These are phyloP conservation scores for Plecotus auritus DNA, from an alignment of 2,113 vertebrate genomes.

Conservation along the genomic window DNA sequence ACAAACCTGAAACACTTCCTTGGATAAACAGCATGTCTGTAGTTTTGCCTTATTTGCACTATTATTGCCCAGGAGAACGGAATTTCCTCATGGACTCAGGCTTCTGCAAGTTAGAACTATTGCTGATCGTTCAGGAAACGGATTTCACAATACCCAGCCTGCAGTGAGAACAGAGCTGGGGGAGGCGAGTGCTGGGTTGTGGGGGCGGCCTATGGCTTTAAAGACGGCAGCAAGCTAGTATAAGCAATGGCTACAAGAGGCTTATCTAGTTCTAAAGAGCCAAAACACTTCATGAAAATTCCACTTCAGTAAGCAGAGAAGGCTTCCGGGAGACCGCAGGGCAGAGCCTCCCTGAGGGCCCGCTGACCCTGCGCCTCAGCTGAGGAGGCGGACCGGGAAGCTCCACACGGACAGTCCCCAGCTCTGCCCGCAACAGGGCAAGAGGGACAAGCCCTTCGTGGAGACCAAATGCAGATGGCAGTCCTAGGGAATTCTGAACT, in stretches of 20 bases:
- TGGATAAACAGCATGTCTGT: neutral
- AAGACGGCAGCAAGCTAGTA: neutral
- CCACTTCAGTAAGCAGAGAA: neutral
- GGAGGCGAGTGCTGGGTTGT: neutral
- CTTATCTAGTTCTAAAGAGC: neutral
- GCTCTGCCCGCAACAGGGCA: neutral
- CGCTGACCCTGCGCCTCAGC: neutral
- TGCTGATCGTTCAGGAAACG: neutral
- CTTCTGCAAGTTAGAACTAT: neutral
- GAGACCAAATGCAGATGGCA: neutral
- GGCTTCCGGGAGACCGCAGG: neutral
- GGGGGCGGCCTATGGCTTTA: no score
- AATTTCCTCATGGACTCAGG: neutral
- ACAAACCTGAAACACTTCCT: neutral
- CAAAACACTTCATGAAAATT: neutral
- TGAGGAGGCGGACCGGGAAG: fast-evolving
- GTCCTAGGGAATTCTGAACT: neutral
- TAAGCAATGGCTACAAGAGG: neutral
- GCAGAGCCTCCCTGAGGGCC: neutral
- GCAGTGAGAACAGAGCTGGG: neutral
- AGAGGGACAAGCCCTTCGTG: neutral
- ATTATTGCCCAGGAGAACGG: neutral
- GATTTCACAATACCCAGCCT: no score
- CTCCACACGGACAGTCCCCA: neutral
- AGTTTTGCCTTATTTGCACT: neutral